Conservation (phyloP, 2,113 vertebrate genomes). For the Melanerpes formicivorus region DNA sequence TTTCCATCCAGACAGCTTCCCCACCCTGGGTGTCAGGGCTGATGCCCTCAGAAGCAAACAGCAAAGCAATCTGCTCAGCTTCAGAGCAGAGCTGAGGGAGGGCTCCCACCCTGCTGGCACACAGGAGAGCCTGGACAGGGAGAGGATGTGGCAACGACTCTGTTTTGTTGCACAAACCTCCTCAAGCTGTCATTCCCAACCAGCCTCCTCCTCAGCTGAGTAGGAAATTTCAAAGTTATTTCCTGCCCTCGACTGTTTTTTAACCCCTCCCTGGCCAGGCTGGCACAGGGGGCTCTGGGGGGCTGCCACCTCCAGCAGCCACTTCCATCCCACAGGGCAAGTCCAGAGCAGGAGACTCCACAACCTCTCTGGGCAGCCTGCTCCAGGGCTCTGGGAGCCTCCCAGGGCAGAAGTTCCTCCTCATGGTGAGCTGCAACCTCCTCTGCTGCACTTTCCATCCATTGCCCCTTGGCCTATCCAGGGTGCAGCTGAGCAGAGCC, state of each 20-base stretch:
- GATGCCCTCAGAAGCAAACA: neutral
- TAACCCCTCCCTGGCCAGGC: neutral
- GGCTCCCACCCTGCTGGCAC: slow-evolving; percentile 34
- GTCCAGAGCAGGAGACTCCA: neutral
- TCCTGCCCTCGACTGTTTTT: neutral
- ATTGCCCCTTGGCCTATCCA: no score
- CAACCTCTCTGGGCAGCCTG: no score
- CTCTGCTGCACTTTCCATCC: no score
- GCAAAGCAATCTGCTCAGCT: neutral
- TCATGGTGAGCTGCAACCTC: no score
- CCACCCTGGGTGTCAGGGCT: neutral
- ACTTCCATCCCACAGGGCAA: neutral
- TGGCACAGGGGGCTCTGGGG: neutral
- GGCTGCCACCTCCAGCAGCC: neutral
- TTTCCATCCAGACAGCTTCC: neutral
- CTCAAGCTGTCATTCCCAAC: neutral
- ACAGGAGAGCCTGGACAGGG: neutral
- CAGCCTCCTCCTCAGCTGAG: slow-evolving; percentile 8
- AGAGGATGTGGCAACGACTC: slow-evolving; percentile 24
- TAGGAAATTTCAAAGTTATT: neutral
- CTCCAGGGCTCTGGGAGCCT: no score
- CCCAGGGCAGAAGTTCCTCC: no score
- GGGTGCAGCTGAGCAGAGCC: no score
- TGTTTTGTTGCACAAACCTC: neutral
- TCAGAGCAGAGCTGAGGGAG: neutral